Evolutionary conservation across 2,113 vertebrate genomes (phyloP), one percentile per base, ranked within the genome.

Genomic region (Aleadryas rufinucha): DNA sequence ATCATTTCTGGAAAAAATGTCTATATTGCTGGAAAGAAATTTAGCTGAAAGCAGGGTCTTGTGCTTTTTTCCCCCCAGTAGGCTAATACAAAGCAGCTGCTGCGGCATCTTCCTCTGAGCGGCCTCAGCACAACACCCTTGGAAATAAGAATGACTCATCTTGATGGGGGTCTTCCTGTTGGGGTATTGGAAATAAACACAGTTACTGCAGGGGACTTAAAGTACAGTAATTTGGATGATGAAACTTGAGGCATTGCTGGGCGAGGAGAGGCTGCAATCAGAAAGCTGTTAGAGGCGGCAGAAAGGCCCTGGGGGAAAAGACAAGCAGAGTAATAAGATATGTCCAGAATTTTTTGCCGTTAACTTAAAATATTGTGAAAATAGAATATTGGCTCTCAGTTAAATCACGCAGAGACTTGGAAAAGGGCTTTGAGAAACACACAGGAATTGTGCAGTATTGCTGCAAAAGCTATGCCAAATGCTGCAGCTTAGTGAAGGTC

Each of bases 111-210:
- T 89, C 93, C 89, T 97, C 92, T 93, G 45, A 86, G 52, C 39
- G 53, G 90, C 91, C 88, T 97, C 90, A 91, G 84, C 92, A 72
- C 59, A 90, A 63, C 75, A 71, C 91, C 87, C 85, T 91, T 97
- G 88, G 85, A 83, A 93, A 72, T 59, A 69, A 90, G 24, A 95
- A 92, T 97, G 96, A 98, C 90, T 98, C 96, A 97, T 97, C 93
- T 50, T 92, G 69, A 90, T 95, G 92, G 95, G 93, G 95, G 95
- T 97, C 94, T 97, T 96, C 84, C 88, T 96, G 82, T 93, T 89
- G 91, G 96, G 96, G 80, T 86, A 89, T 66, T 97, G 77, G 85
- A 97, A 97, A 96, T 96, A 95, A 96, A 95, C 92, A 85, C 81
- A 81, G 96, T 96, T 96, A 69, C 97, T 97, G 91, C 91, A 96